phyloP scores from a whole-genome alignment of 1,140 invertebrate species.

The Zaprionus davidi region DNA sequence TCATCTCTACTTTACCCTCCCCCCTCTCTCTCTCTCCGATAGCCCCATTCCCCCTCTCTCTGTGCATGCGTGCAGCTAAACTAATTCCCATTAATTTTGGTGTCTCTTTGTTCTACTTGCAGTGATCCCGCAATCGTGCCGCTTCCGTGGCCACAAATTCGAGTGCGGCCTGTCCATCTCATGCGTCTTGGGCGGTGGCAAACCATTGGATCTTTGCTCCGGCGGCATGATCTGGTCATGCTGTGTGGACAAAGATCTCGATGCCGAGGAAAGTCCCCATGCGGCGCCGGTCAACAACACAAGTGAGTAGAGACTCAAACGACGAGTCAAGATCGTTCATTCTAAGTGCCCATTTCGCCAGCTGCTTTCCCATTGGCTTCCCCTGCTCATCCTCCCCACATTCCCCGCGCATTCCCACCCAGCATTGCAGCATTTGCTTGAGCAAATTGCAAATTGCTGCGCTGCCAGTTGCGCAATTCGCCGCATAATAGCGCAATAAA shows the following conservation, averaged over 20 bases:
- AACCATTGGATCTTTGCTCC: constrained; percentile 95
- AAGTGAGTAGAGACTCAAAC: constrained; percentile 88
- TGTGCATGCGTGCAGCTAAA: constrained; percentile 19
- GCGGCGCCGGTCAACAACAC: constrained; percentile 90
- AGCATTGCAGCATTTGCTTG: constrained; percentile 28
- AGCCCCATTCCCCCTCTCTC: neutral
- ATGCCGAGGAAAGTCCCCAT: constrained; percentile 82
- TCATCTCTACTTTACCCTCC: neutral
- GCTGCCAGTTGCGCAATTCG: constrained; percentile 75
- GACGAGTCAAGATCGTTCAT: neutral
- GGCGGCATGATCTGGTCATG: constrained; percentile 97
- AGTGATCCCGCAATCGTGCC: constrained; percentile 97
- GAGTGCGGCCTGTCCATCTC: constrained; percentile 95
- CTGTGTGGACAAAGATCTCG: constrained; percentile 92
- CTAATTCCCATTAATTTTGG: constrained; percentile 45
- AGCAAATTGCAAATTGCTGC: constrained; percentile 70
- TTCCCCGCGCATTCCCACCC: neutral
- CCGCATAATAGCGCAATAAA: constrained; percentile 76
- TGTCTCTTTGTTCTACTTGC: constrained; percentile 70
- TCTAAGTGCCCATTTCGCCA: constrained; percentile 16
- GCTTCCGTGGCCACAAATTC: constrained; percentile 94
- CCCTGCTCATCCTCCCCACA: constrained; percentile 29
- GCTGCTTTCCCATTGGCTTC: constrained; percentile 36
- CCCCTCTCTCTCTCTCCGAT: neutral
- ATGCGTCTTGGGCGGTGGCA: constrained; percentile 93